Evolutionary conservation across 2,888 invertebrate genomes (phyloP).

Genomic region (Arrhopalites spinosus): DNA sequence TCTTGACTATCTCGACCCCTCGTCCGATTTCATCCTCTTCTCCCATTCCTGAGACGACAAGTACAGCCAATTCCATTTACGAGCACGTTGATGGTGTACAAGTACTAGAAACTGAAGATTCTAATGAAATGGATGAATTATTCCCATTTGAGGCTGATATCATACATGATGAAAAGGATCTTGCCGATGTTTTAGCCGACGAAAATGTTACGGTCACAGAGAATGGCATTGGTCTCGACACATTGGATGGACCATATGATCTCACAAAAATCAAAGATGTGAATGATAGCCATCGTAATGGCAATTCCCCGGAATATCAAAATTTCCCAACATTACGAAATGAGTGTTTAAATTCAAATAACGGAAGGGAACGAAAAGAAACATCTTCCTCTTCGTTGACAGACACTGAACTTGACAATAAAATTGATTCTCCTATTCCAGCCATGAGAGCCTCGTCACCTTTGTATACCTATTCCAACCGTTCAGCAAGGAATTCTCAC

Average conservation of each 20-base stretch:
- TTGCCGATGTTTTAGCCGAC: conserved; percentile 53
- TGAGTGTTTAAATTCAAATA: conserved; percentile 4
- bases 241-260: conserved; percentile 37
- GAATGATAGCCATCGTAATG: not conserved
- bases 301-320: not conserved
- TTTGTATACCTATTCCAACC: conserved; percentile 76
- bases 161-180: conserved; percentile 55
- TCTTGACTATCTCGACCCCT: not conserved
- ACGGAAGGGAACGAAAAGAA: not conserved
- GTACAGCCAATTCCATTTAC: conserved; percentile 41
- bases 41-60: too few relatives aligned
- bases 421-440: conserved; percentile 49
- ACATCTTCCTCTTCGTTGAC: not conserved
- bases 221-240: conserved; percentile 39
- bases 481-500: conserved; percentile 39
- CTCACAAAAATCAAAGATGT: conserved; percentile 22
- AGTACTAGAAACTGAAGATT: conserved; percentile 49
- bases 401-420: conserved; percentile 27
- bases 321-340: conserved; percentile 14
- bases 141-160: conserved; percentile 54
- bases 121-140: conserved; percentile 52
- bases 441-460: conserved; percentile 66
- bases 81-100: conserved; percentile 50
- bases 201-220: conserved; percentile 32
- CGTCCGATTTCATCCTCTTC: not conserved